phyloP scores from a whole-genome alignment of 2,888 invertebrate species.

The Dugesia japonica region DNA sequence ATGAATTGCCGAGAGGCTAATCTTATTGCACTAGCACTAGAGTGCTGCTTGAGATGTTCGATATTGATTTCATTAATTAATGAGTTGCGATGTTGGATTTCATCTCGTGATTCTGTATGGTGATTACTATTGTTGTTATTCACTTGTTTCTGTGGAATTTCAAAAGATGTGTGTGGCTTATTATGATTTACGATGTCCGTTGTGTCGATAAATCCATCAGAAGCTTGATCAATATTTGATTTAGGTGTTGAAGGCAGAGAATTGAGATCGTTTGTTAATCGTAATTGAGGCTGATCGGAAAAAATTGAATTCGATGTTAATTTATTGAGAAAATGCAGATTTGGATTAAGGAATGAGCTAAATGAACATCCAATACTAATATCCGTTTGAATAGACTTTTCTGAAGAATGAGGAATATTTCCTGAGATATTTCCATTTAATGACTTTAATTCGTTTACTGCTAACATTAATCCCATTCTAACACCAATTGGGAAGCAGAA shows the following conservation, averaged over 20 bases:
- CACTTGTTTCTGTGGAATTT: no score
- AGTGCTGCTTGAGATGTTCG: constrained; percentile 31
- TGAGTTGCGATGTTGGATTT: neutral
- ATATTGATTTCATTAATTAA: constrained; percentile 2
- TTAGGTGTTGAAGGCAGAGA: neutral
- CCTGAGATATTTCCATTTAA: no score
- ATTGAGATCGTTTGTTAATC: neutral
- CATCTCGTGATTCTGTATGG: no score
- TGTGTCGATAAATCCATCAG: neutral
- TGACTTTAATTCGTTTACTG: constrained; percentile 7
- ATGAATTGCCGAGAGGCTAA: constrained; percentile 31
- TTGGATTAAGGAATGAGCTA: no score
- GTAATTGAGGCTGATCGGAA: neutral
- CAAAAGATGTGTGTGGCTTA: neutral
- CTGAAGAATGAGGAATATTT: no score
- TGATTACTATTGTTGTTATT: no score
- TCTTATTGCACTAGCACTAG: constrained; percentile 28
- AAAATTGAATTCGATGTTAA: no score
- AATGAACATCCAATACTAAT: no score
- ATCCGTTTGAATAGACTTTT: no score
- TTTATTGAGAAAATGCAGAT: no score
- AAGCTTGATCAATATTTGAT: neutral
- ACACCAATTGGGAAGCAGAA: constrained; percentile 27
- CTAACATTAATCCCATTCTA: constrained; percentile 20
- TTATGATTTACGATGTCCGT: neutral